Percentiles rank a stretch among this genome's conserved stretches.
Conservation (phyloP, 2,113 vertebrate genomes). For the Bambusicola thoracicus region DNA sequence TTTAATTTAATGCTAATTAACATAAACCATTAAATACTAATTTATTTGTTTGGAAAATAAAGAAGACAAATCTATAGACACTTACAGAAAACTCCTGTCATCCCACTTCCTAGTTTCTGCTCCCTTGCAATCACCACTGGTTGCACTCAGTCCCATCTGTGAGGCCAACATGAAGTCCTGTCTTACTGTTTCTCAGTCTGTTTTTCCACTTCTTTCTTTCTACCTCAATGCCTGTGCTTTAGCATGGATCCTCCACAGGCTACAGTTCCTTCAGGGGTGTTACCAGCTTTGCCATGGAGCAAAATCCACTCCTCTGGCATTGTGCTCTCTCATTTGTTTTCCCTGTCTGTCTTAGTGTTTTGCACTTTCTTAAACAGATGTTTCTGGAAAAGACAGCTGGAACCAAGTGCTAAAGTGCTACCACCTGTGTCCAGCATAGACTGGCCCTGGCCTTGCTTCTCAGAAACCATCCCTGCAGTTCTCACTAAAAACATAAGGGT, state of each 20-base stretch:
- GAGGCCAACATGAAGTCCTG: neutral
- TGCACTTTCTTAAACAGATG: neutral
- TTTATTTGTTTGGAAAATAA: too few relatives aligned
- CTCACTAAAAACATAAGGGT: neutral
- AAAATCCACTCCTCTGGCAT: accelerated
- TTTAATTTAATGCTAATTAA: neutral
- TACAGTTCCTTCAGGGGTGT: accelerated
- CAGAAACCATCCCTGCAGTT: neutral
- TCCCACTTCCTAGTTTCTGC: neutral
- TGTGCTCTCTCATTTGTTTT: neutral
- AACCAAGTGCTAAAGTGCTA: neutral
- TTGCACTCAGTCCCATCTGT: neutral
- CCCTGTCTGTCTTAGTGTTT: neutral
- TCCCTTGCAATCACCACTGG: neutral
- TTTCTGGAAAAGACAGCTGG: neutral
- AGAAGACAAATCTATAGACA: neutral
- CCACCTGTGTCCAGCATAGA: neutral
- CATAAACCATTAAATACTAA: neutral
- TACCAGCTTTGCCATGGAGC: neutral
- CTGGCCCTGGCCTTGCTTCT: neutral
- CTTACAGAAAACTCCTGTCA: neutral
- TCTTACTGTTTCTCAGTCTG: neutral
- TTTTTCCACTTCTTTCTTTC: neutral
- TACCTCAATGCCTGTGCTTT: neutral
- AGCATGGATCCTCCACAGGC: too few relatives aligned